These are phyloP conservation scores for Lycopodina hypogea DNA, from an alignment of 37 sponge, comb jelly and placozoan species.

Conservation along the genomic window DNA sequence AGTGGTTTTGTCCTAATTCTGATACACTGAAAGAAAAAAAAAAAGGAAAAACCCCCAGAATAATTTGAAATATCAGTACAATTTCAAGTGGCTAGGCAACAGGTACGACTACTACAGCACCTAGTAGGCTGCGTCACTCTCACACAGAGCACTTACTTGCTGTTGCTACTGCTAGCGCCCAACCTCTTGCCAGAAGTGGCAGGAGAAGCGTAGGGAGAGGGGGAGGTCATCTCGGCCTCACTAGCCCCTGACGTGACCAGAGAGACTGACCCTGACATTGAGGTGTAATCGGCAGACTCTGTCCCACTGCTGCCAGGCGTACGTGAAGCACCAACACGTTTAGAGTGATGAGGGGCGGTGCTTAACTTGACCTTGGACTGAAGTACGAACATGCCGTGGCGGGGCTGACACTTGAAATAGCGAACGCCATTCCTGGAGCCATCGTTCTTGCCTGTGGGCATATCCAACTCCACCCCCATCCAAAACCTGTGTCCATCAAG, in stretches of 20 bases:
- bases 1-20: too few species aligned
- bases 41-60: too few species aligned
- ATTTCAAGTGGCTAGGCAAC: too few species aligned
- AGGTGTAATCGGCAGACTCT: conserved; percentile 10
- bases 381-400: conserved; percentile 65
- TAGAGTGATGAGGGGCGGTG: background rate
- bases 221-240: conserved; percentile 12
- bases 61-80: too few species aligned
- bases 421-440: conserved; percentile 74
- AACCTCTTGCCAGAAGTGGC: background rate
- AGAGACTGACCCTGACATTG: background rate
- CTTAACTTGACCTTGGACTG: conserved; percentile 60
- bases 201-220: conserved; percentile 28
- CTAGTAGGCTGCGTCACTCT: too few species aligned
- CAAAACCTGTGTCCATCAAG: conserved; percentile 41
- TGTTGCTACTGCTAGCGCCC: background rate
- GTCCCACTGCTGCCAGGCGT: conserved; percentile 8
- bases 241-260: background rate
- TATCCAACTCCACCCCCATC: conserved; percentile 90
- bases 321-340: background rate
- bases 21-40: too few species aligned
- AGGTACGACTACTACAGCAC: too few species aligned
- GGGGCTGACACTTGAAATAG: conserved; percentile 87
- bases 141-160: too few species aligned
- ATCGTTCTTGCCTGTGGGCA: conserved; percentile 78